Evolutionary conservation across 2,113 vertebrate species (phyloP).

Genomic region (Trachemys scripta): DNA sequence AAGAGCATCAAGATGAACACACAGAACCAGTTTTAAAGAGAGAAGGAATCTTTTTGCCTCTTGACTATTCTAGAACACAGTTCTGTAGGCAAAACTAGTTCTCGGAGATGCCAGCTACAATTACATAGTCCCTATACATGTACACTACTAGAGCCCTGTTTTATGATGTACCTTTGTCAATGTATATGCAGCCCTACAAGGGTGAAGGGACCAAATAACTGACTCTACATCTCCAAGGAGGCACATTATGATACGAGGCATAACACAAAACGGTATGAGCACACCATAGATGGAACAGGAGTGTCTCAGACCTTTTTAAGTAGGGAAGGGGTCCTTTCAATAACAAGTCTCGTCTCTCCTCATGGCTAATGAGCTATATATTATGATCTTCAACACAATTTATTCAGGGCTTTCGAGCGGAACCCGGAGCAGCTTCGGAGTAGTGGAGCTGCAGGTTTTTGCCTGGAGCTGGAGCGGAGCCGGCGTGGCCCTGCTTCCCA

Average conservation of each 20-base stretch:
- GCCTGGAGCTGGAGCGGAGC: too few relatives aligned
- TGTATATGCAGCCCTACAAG: background rate
- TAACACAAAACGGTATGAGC: background rate
- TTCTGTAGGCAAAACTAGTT: background rate
- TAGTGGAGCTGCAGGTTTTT: too few relatives aligned
- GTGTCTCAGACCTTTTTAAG: background rate
- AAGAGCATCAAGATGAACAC: background rate
- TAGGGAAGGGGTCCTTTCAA: background rate
- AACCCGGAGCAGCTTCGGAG: too few relatives aligned
- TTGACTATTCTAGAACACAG: background rate
- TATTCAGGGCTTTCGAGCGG: too few relatives aligned
- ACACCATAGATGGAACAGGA: accelerated
- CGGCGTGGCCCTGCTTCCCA: too few relatives aligned
- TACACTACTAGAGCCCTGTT: background rate
- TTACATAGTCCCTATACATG: background rate
- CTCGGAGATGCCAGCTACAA: background rate
- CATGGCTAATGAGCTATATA: background rate
- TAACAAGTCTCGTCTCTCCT: background rate
- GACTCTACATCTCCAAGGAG: background rate
- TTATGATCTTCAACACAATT: background rate
- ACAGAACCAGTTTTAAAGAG: background rate
- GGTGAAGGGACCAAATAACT: background rate
- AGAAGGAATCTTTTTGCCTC: background rate
- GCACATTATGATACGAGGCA: background rate
- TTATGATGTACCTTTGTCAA: background rate